Evolutionary conservation across 2,888 invertebrate species (phyloP).

Genomic region (Caenorhabditis imperialis): DNA sequence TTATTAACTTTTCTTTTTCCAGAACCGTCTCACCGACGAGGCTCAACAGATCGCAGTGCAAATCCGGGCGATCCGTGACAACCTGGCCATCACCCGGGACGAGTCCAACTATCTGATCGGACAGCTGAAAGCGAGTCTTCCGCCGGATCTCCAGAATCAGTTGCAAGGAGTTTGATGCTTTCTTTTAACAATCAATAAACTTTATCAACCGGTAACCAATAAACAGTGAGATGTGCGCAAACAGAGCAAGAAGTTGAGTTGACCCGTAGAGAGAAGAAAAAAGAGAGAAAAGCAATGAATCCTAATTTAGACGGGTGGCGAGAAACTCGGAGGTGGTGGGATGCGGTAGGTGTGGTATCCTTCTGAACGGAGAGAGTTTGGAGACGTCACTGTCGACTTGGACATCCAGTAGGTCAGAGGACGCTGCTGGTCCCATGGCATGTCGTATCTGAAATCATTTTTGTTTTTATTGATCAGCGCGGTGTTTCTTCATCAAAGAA

Average conservation of each 20-base stretch:
- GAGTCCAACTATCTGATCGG: conserved; percentile 40
- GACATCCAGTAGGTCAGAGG: conserved; percentile 62
- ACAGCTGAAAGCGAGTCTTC: conserved; percentile 37
- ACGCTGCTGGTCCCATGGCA: conserved; percentile 59
- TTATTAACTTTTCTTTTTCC: no score
- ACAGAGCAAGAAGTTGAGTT: conserved; percentile 6
- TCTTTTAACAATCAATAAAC: neutral
- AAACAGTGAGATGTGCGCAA: neutral
- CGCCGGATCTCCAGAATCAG: conserved; percentile 36
- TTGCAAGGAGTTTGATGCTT: conserved; percentile 18
- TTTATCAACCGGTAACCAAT: neutral
- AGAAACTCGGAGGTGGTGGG: conserved; percentile 40
- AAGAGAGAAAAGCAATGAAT: neutral
- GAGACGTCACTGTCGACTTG: conserved; percentile 52
- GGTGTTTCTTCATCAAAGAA: no score
- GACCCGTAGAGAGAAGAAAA: neutral
- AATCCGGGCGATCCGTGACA: conserved; percentile 49
- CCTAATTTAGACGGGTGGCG: conserved; percentile 44
- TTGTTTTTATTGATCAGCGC: no score
- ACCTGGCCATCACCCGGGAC: conserved; percentile 25
- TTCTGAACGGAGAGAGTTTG: conserved; percentile 50
- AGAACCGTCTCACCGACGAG: conserved; percentile 21
- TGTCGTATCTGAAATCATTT: conserved; percentile 63
- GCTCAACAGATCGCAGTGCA: conserved; percentile 44
- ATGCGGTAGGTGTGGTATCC: conserved; percentile 41